Base-by-base conservation (phyloP, 2,888 invertebrate genomes). In the Scotopteryx bipunctaria region DNA sequence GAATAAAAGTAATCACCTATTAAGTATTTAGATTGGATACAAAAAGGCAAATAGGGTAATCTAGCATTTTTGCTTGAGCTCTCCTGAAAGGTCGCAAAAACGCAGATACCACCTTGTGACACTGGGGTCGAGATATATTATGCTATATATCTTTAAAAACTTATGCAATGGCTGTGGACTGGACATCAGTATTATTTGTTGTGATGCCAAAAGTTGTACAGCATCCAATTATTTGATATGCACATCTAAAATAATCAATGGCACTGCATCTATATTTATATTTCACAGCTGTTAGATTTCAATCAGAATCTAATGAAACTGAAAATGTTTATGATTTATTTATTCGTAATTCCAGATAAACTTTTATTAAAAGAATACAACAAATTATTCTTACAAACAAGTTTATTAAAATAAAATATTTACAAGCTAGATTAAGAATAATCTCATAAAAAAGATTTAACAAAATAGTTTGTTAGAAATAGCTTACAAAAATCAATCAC, bases 391-490 rank as follows among this genome's bases (percentile, higher is more conserved):
- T 37, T 52, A 79, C 45, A 69, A 79, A 75, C 67, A 69, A 73
- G 63, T 81, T 78, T 79, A 78, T 73, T 80, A 71, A 56, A 69
- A 71, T 66, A 68, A 67, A 72, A 69, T 79, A 82, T 80, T 76
- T 82, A 81, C 78, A 78, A 64, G 61, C 66, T 67, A 72, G 64
- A 69, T 63, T 63, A 71, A 69, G 64, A 47, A 31, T 61, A 60
- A 37, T 46, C 23, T 56, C 44, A 54, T 73, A 75, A 65, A 74
- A 72, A 74, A 73, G 68, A 64, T 69, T 77, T 79, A 77, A 73
- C 70, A 66, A 73, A 74, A 73, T 75, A 72, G 53, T 55, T 63
- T 63, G 64, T 64, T 64, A 67, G 42, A 44, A 46, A 40, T 49
- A 51, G 47, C 64, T 67, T 64, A 57, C 60, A 61, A 62, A 59